phyloP scores from a whole-genome alignment of 2,113 vertebrate genomes.

The Platysteira castanea region DNA sequence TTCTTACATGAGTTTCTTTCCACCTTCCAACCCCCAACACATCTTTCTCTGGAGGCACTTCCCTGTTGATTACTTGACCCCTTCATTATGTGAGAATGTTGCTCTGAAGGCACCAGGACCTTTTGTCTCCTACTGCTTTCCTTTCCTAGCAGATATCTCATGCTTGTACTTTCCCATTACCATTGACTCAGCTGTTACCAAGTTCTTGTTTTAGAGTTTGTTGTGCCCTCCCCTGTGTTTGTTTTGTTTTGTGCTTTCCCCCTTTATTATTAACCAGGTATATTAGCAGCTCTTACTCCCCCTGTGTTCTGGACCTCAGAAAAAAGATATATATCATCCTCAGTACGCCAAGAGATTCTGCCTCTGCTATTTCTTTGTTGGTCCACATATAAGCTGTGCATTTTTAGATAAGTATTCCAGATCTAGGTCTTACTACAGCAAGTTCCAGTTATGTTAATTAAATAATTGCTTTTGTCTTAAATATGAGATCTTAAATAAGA shows the following conservation, averaged over 20 bases:
- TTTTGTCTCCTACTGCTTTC: neutral
- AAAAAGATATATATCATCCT: neutral
- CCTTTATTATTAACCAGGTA: neutral
- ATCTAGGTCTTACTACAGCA: neutral
- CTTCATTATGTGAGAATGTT: neutral
- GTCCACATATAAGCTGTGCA: neutral
- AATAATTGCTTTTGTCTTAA: neutral
- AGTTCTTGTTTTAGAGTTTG: neutral
- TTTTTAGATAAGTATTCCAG: neutral
- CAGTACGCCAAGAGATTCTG: neutral
- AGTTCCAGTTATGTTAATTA: neutral
- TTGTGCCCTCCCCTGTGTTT: neutral
- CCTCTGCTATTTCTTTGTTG: neutral
- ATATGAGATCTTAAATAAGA: neutral
- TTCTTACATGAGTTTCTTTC: neutral
- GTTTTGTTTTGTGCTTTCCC: neutral
- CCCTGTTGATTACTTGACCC: neutral
- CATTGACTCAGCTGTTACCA: neutral
- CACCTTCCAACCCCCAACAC: neutral
- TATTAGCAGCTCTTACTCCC: neutral
- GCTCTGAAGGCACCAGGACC: neutral
- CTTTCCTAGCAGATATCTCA: neutral
- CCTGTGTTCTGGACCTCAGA: neutral
- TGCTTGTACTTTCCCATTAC: neutral
- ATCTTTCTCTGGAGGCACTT: neutral